phyloP scores from a whole-genome alignment of 2,797 vertebrate genomes.

The Chaetophractus vellerosus region DNA sequence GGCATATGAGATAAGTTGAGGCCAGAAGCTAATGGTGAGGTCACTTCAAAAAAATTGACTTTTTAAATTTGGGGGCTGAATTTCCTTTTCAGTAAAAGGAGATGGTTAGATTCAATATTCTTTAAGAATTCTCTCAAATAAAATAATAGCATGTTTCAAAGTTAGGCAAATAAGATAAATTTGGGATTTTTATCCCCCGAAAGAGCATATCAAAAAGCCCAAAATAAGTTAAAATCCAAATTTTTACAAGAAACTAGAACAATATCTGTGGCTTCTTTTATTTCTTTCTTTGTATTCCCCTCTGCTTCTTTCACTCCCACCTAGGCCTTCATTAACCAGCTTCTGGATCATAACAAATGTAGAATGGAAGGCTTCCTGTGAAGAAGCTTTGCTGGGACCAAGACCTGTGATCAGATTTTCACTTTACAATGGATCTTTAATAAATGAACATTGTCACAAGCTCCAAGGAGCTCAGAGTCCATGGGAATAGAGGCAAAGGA shows the following conservation, averaged over 20 bases:
- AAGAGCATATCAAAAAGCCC: background rate
- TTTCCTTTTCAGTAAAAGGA: constrained; percentile 34
- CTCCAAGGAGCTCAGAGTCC: background rate
- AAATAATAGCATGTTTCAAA: constrained; percentile 6
- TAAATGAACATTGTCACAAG: background rate
- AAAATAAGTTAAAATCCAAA: background rate
- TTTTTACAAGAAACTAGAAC: background rate
- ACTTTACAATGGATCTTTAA: background rate
- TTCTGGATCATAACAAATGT: background rate
- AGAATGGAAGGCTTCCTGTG: background rate
- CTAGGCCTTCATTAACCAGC: background rate
- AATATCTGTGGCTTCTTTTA: background rate
- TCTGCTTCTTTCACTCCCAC: background rate
- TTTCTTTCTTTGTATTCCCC: background rate
- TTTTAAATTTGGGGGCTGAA: background rate
- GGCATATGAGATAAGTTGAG: background rate
- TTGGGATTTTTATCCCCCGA: background rate
- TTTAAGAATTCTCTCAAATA: background rate
- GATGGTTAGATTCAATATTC: background rate
- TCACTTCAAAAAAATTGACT: background rate
- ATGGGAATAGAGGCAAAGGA: background rate
- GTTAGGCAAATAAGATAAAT: background rate
- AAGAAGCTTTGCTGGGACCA: background rate
- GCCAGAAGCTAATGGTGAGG: background rate
- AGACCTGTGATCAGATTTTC: background rate